Percentiles rank a stretch among this genome's conserved stretches.
Evolutionary conservation across 1,140 invertebrate genomes (phyloP).

Genomic region (Drosophila rufa): DNA sequence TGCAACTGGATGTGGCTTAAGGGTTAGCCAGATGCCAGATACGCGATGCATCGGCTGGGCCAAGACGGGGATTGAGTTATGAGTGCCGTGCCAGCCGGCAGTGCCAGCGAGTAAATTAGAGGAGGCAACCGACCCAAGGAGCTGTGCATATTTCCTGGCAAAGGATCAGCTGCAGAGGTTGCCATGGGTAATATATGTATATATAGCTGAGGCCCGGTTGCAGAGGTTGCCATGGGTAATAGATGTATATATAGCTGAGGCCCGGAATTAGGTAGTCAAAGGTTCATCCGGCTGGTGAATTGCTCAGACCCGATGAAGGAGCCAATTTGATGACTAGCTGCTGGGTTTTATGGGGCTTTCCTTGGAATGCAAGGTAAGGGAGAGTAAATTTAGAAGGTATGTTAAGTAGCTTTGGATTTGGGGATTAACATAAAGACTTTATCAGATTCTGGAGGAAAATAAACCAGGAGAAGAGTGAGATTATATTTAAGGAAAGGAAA

Average conservation of each 20-base stretch:
- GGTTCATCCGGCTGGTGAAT: conserved; percentile 36
- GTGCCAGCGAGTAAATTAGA: conserved; percentile 37
- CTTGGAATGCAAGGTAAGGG: neutral
- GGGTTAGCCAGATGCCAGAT: conserved; percentile 22
- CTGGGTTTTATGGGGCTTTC: conserved; percentile 19
- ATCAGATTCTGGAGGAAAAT: neutral
- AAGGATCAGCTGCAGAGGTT: conserved; percentile 34
- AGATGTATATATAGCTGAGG: conserved; percentile 6
- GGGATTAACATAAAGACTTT: neutral
- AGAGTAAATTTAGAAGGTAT: conserved; percentile 15
- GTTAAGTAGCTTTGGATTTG: conserved; percentile 5
- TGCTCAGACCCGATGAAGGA: conserved; percentile 3
- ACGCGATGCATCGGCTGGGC: conserved; percentile 3
- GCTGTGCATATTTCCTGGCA: conserved; percentile 29
- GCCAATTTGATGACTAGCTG: conserved; percentile 27
- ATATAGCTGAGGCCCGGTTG: conserved; percentile 18
- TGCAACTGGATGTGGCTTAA: conserved; percentile 43
- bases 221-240: conserved; percentile 22
- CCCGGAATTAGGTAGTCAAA: conserved; percentile 41
- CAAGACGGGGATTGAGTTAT: conserved; percentile 39
- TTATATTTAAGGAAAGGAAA: too few species aligned
- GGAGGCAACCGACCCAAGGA: conserved; percentile 17
- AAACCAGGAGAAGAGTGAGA: too few species aligned
- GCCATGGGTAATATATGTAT: conserved; percentile 25
- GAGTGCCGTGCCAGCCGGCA: conserved; percentile 9